A percentile compares a stretch with the other conserved stretches of the same genome.
phyloP scores from a whole-genome alignment of 2,797 vertebrate species.

The Picus viridis region DNA sequence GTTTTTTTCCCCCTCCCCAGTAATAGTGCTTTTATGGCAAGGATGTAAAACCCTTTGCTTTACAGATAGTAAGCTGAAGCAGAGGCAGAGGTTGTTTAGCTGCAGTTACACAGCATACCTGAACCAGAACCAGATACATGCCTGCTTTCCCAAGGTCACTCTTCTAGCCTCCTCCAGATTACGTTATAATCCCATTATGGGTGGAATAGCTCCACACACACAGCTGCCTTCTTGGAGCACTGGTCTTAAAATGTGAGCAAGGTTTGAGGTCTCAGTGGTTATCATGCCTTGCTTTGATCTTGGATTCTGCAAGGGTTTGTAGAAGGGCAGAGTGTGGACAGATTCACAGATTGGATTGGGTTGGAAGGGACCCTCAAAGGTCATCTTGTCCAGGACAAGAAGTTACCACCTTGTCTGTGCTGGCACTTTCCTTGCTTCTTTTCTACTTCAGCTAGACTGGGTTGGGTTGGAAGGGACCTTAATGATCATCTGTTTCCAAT shows the following conservation, averaged over 20 bases:
- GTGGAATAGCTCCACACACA: not conserved
- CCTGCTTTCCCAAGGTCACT: conserved; percentile 41
- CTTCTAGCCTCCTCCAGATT: not conserved
- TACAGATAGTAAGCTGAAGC: conserved; percentile 52
- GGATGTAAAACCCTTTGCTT: conserved; percentile 14
- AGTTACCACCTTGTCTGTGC: not conserved
- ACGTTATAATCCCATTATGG: conserved; percentile 32
- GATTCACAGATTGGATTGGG: too few relatives aligned
- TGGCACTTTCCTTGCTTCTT: not conserved
- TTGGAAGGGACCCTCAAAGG: too few relatives aligned
- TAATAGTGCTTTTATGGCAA: conserved; percentile 41
- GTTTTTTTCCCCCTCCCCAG: not conserved
- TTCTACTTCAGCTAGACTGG: not conserved
- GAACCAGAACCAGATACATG: conserved; percentile 20
- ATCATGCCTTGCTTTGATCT: not conserved
- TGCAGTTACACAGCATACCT: not conserved
- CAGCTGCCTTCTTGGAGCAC: not conserved
- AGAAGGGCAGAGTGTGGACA: not conserved
- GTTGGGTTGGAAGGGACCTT: too few relatives aligned
- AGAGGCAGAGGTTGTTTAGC: not conserved
- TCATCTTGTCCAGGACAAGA: not conserved
- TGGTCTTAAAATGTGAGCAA: not conserved
- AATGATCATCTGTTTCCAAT: too few relatives aligned
- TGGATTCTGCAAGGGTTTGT: not conserved
- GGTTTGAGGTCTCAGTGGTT: not conserved